These are phyloP conservation scores for Labrus mixtus DNA, from an alignment of 2,113 vertebrate species.

Conservation along the genomic window DNA sequence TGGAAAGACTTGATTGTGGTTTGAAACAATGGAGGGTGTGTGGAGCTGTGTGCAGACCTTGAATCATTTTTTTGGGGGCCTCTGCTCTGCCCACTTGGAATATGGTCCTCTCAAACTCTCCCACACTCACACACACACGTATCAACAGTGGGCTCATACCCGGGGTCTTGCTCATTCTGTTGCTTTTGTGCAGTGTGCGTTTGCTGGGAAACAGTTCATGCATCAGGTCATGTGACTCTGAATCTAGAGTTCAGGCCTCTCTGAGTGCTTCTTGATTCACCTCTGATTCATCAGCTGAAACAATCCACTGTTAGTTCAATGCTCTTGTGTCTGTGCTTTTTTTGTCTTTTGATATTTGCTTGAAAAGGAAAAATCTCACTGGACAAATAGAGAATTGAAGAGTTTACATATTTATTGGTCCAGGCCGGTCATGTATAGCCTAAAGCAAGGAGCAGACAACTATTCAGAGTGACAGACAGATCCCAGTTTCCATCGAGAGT, in stretches of 20 bases:
- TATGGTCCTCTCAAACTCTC: neutral
- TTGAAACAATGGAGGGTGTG: slow-evolving; percentile 58
- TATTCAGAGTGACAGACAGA: neutral
- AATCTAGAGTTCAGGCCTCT: slow-evolving; percentile 2
- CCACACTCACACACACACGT: neutral
- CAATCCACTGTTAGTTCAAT: slow-evolving; percentile 1
- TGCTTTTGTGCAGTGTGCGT: slow-evolving; percentile 26
- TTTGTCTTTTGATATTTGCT: neutral
- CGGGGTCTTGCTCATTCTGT: slow-evolving; percentile 45
- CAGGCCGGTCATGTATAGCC: neutral
- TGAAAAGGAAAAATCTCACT: neutral
- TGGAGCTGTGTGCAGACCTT: slow-evolving; percentile 19
- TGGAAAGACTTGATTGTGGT: slow-evolving; percentile 41
- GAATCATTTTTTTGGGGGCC: neutral
- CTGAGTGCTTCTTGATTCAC: slow-evolving; percentile 43
- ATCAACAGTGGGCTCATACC: slow-evolving; percentile 19
- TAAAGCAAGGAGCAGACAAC: neutral
- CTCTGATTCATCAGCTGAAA: slow-evolving; percentile 38
- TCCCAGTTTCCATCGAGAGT: slow-evolving; percentile 2
- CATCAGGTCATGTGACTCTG: slow-evolving; percentile 32
- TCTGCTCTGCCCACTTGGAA: slow-evolving; percentile 3
- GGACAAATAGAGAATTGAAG: neutral
- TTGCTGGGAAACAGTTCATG: slow-evolving; percentile 56
- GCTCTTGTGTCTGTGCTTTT: neutral
- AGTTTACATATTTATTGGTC: neutral